phyloP scores from a whole-genome alignment of 2,797 vertebrate genomes.

The Bradypodion ventrale region DNA sequence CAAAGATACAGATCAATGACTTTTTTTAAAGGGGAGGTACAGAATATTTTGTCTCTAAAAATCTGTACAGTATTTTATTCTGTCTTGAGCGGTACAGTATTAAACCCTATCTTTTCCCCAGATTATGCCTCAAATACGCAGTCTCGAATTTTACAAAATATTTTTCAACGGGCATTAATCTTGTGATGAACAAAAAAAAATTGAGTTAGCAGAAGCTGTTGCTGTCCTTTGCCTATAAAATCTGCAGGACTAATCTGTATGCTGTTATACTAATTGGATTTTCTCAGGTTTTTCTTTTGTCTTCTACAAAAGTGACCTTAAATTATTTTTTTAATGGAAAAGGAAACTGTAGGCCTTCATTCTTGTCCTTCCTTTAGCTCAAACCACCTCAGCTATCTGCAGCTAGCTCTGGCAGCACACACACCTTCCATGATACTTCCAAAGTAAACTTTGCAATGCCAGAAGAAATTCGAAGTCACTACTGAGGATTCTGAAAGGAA shows the following conservation, averaged over 20 bases:
- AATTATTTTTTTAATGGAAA: neutral
- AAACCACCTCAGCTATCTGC: too few relatives aligned
- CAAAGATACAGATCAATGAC: neutral
- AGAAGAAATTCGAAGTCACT: neutral
- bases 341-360: neutral
- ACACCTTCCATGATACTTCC: neutral
- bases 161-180: conserved; percentile 20
- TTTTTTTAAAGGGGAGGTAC: neutral
- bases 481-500: neutral
- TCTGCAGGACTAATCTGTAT: neutral
- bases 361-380: neutral
- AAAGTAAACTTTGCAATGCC: neutral
- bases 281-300: neutral
- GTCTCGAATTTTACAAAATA: neutral
- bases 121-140: neutral
- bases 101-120: neutral
- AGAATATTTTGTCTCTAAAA: neutral
- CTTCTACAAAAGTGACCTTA: neutral
- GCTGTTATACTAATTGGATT: neutral
- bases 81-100: accelerated
- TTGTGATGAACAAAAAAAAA: conserved; percentile 6
- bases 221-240: neutral
- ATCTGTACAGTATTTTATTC: accelerated
- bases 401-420: too few relatives aligned
- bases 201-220: neutral